Evolutionary conservation across 2,888 invertebrate species (phyloP).

Genomic region (Biston betularia): DNA sequence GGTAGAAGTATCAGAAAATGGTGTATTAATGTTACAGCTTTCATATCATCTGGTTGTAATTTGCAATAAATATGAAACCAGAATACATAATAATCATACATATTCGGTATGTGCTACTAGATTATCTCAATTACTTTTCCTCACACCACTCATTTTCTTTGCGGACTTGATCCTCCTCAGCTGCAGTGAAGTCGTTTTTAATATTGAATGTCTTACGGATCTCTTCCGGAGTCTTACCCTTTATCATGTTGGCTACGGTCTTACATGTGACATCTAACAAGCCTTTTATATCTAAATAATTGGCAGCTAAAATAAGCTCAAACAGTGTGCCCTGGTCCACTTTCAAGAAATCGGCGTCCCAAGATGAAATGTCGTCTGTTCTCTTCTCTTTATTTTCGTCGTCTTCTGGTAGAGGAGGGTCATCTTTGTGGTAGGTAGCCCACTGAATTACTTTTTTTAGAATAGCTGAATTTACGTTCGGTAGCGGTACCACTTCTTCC

Average conservation of each 20-base stretch:
- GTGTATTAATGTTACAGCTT: neutral
- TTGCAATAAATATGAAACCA: conserved; percentile 17
- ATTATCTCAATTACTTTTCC: conserved; percentile 87
- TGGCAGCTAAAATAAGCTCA: conserved; percentile 98
- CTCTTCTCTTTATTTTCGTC: conserved; percentile 99
- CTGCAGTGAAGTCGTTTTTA: conserved; percentile 97
- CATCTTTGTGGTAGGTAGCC: conserved; percentile 98
- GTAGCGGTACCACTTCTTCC: conserved; percentile 97
- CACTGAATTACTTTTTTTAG: conserved; percentile 97
- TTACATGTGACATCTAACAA: conserved; percentile 99
- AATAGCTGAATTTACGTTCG: conserved; percentile 99
- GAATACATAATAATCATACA: conserved; percentile 10
- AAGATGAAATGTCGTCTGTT: conserved; percentile 99
- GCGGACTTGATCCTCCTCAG: conserved; percentile 99
- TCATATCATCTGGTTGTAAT: conserved; percentile 8
- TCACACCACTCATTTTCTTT: conserved; percentile 98
- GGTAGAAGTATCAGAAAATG: neutral
- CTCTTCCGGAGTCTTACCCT: conserved; percentile 98
- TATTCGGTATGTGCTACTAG: neutral
- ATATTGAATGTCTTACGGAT: conserved; percentile 99
- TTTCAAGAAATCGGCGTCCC: conserved; percentile 99
- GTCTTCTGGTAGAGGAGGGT: conserved; percentile 98
- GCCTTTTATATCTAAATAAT: conserved; percentile 98
- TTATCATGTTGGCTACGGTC: conserved; percentile 99
- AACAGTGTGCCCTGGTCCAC: conserved; percentile 99